phyloP scores from a whole-genome alignment of 2,113 vertebrate genomes.

The Dissostichus mawsoni region DNA sequence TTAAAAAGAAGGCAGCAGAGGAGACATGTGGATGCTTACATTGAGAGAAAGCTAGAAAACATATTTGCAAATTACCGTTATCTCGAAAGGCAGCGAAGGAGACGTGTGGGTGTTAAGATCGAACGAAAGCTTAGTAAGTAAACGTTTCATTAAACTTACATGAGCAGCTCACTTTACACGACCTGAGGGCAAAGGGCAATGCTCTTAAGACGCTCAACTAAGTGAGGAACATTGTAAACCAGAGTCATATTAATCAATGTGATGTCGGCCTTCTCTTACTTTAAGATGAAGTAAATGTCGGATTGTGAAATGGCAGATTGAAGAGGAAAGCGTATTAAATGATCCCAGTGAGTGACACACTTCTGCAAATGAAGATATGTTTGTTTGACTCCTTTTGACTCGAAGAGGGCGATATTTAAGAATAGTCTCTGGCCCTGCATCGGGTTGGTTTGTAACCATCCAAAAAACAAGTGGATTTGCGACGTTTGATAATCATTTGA shows the following conservation, averaged over 20 bases:
- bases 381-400: constrained; percentile 51
- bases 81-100: constrained; percentile 8
- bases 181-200: not conserved
- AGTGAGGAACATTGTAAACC: not conserved
- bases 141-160: constrained; percentile 8
- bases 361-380: constrained; percentile 35
- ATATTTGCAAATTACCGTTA: not conserved
- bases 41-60: not conserved
- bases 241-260: constrained; percentile 11
- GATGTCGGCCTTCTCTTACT: not conserved
- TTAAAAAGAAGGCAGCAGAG: constrained; percentile 6
- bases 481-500: no score
- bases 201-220: not conserved
- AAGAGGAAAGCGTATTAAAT: constrained; percentile 2
- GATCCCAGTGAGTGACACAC: constrained; percentile 44
- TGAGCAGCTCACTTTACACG: not conserved
- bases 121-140: not conserved
- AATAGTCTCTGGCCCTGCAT: constrained; percentile 28
- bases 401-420: constrained; percentile 41
- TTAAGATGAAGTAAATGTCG: constrained; percentile 1
- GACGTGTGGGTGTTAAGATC: constrained; percentile 14
- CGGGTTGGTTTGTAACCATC: not conserved
- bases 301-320: constrained; percentile 16
- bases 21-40: constrained; percentile 27
- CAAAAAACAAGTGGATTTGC: not conserved